Base-by-base conservation (phyloP, 64 coral and sea anemone species). In the Montipora cactus region DNA sequence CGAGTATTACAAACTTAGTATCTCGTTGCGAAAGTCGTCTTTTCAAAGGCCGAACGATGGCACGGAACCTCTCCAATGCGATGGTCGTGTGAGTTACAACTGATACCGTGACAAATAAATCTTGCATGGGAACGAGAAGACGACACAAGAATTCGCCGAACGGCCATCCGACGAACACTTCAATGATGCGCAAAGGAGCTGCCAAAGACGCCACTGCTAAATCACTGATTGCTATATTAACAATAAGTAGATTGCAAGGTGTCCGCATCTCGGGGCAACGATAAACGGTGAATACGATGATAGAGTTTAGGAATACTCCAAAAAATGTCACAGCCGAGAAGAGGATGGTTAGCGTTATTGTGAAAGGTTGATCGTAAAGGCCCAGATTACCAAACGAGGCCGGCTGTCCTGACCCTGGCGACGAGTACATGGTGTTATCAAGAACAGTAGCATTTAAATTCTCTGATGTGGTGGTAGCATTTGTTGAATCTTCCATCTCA, bases 11-110 rank as follows among this genome's bases (percentile, higher is more conserved):
- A 44, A 91, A 81, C 75, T 94, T 94, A 6, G 91, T 92, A 47
- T 94, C 86, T n/a, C 84, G 10, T 28, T 88, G 69, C 11, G 92
- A 92, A 14, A 97, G 62, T 48, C 93, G 90, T 84, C 79, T 61
- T 55, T 94, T 94, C 15, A 97, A 97, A 25, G 95, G 95, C 18
- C 92, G 90, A 13, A 94, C 95, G 44, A 97, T 97, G 18, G 92
- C 95, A 11, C 95, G 88, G 22, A 95, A 87, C 52, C 95, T 91
- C 25, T 97, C 95, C 15, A 97, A 16, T 3, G 95, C 95, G 16
- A 97, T 97, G 8, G 80, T 79, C 52, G 95, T 97, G 47, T 97
- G 89, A 3, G 95, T 84, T 14, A 94, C 71, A 18, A 97, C 95
- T 21, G 95, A 97, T n/a, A 97, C 95, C 5, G 82, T 88, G 7